Evolutionary conservation across 2,888 invertebrate genomes (phyloP).

Genomic region (Amblyteles armatorius): DNA sequence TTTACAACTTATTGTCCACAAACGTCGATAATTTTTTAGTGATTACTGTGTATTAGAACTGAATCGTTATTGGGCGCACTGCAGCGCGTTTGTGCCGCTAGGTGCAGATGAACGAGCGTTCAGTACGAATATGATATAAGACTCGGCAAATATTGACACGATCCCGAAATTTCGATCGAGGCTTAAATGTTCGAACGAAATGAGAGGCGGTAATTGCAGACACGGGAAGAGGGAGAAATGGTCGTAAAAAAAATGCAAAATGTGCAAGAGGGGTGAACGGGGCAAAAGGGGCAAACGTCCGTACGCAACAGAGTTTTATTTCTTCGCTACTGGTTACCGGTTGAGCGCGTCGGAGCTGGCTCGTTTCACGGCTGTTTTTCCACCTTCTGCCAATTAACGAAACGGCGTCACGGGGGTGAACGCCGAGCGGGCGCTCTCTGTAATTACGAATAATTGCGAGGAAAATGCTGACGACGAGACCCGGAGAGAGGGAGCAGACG

Average conservation of each 20-base stretch:
- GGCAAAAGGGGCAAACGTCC: slow-evolving; percentile 35
- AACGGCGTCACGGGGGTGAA: slow-evolving; percentile 74
- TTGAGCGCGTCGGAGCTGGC: slow-evolving; percentile 52
- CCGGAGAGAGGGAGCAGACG: slow-evolving; percentile 42
- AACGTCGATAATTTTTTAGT: too few species aligned
- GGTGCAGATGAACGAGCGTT: too few species aligned
- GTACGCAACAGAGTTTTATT: slow-evolving; percentile 60
- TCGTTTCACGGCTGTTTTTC: slow-evolving; percentile 71
- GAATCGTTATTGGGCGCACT: too few species aligned
- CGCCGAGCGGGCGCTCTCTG: slow-evolving; percentile 65
- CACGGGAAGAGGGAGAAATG: neutral
- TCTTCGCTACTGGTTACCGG: slow-evolving; percentile 54
- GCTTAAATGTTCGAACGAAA: slow-evolving; percentile 41
- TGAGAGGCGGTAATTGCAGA: neutral
- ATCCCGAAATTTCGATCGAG: slow-evolving; percentile 19
- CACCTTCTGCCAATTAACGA: slow-evolving; percentile 78
- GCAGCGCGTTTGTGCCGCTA: too few species aligned
- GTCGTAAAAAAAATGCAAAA: neutral
- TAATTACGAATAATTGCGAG: slow-evolving; percentile 82
- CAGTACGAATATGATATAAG: too few species aligned
- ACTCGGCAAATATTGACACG: slow-evolving; percentile 15
- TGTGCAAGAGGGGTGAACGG: slow-evolving; percentile 23
- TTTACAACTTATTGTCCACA: too few species aligned
- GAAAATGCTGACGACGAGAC: slow-evolving; percentile 76
- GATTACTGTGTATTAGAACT: too few species aligned